A percentile compares a stretch with the other conserved stretches of the same genome.
Conservation (phyloP, 2,888 invertebrate species). For the Autographa gamma region DNA sequence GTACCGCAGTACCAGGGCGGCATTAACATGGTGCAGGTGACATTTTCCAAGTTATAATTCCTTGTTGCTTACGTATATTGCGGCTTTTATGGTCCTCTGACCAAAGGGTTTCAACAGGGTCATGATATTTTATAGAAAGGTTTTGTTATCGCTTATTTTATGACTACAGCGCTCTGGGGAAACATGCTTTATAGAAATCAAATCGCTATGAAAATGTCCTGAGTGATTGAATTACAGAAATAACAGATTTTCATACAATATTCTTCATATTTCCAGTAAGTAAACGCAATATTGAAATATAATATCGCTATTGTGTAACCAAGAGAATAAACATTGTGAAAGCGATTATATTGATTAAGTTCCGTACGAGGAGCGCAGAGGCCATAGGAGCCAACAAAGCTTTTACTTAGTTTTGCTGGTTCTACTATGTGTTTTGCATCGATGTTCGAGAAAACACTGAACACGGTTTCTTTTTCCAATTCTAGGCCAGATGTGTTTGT, state of each 20-base stretch:
- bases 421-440: conserved; percentile 43
- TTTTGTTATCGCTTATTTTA: conserved; percentile 40
- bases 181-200: conserved; percentile 31
- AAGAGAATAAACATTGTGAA: conserved; percentile 47
- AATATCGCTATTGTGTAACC: conserved; percentile 30
- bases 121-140: conserved; percentile 34
- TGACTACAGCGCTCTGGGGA: conserved; percentile 17
- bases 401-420: conserved; percentile 52
- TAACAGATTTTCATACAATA: conserved; percentile 18
- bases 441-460: conserved; percentile 45
- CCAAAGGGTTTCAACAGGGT: conserved; percentile 18
- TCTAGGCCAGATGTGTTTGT: conserved; percentile 52
- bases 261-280: conserved; percentile 13
- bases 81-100: conserved; percentile 22
- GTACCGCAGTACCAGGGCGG: conserved; percentile 55
- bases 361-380: conserved; percentile 32
- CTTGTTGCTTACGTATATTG: conserved; percentile 26
- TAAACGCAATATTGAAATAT: conserved; percentile 32
- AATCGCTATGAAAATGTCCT: conserved; percentile 15
- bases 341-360: conserved; percentile 52
- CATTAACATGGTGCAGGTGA: conserved; percentile 61
- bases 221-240: conserved; percentile 13
- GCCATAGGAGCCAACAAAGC: conserved; percentile 47
- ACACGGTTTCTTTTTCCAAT: conserved; percentile 44
- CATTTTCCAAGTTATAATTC: conserved; percentile 53